A percentile compares a stretch with the other conserved stretches of the same genome.
These are phyloP conservation scores for Camponotus pennsylvanicus DNA, from an alignment of 1,140 invertebrate genomes.

Conservation along the genomic window DNA sequence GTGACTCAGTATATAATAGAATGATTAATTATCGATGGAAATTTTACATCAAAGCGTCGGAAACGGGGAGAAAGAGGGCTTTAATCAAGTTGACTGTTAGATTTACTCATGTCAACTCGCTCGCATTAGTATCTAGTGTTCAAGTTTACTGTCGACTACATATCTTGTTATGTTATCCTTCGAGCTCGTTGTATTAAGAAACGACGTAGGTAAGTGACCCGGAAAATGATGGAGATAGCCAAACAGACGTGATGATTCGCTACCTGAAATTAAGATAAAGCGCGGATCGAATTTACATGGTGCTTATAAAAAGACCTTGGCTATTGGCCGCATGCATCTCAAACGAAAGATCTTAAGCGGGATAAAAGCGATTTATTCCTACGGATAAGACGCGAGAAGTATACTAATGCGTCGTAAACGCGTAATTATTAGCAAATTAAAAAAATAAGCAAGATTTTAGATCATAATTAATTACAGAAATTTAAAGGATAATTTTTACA, in stretches of 20 bases:
- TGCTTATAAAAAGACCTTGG: slow-evolving; percentile 34
- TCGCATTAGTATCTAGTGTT: slow-evolving; percentile 18
- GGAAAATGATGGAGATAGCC: slow-evolving; percentile 55
- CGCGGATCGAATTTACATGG: slow-evolving; percentile 28
- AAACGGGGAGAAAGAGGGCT: slow-evolving; percentile 5
- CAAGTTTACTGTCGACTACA: slow-evolving; percentile 8
- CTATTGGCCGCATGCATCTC: slow-evolving; percentile 15
- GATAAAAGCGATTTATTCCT: slow-evolving; percentile 53
- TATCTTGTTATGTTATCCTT: slow-evolving; percentile 40
- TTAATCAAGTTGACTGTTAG: slow-evolving; percentile 7
- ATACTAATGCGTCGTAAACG: slow-evolving; percentile 1
- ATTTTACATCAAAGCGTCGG: slow-evolving; percentile 2
- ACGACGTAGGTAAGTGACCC: slow-evolving; percentile 46
- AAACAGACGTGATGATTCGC: slow-evolving; percentile 54
- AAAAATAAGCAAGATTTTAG: slow-evolving; percentile 12
- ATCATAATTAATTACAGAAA: neutral
- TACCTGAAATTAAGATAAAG: slow-evolving; percentile 62
- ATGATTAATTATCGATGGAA: slow-evolving; percentile 17
- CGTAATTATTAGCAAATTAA: slow-evolving; percentile 9
- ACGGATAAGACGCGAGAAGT: neutral
- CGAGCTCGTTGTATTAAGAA: slow-evolving; percentile 52
- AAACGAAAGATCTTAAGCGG: slow-evolving; percentile 40
- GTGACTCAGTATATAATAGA: neutral
- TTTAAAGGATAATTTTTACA: neutral
- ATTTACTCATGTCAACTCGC: slow-evolving; percentile 10